Percentiles rank a stretch among this genome's conserved stretches.
These are phyloP conservation scores for Helicoverpa zea DNA, from an alignment of 1,140 invertebrate species.

Conservation along the genomic window DNA sequence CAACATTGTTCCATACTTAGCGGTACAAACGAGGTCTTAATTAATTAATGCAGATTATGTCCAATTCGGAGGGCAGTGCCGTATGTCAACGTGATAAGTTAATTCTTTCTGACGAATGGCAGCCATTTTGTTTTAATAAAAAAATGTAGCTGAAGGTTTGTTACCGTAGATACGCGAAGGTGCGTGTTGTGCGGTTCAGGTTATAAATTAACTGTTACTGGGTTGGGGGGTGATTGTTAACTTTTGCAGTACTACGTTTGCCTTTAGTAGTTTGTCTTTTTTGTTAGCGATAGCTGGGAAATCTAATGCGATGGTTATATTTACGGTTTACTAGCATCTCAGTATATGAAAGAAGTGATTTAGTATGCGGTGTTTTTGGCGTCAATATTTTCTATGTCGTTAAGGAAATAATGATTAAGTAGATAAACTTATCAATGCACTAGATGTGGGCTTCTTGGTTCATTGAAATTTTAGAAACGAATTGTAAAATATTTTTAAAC, in stretches of 20 bases:
- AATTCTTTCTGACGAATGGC: conserved; percentile 43
- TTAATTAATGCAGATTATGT: conserved; percentile 58
- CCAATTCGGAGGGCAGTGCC: conserved; percentile 41
- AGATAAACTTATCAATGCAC: too few relatives aligned
- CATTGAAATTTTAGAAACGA: background rate
- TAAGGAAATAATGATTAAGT: too few relatives aligned
- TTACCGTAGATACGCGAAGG: conserved; percentile 19
- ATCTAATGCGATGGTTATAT: too few relatives aligned
- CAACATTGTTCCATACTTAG: conserved; percentile 15
- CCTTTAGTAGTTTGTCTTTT: too few relatives aligned
- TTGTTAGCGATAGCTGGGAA: too few relatives aligned
- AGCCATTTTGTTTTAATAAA: conserved; percentile 28
- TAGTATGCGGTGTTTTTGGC: too few relatives aligned
- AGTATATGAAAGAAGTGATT: too few relatives aligned
- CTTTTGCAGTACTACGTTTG: background rate
- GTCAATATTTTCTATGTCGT: too few relatives aligned
- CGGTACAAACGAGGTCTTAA: conserved; percentile 43
- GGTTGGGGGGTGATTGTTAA: background rate
- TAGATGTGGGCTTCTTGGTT: too few relatives aligned
- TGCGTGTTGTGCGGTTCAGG: conserved; percentile 12
- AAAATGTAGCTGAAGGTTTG: background rate
- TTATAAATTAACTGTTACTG: conserved; percentile 3
- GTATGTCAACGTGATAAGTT: conserved; percentile 48
- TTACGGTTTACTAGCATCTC: too few relatives aligned
- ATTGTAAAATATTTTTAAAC: background rate